A percentile compares a stretch with the other conserved stretches of the same genome.
Evolutionary conservation across 30 jellyfish, hydroid and myxozoan genomes (phyloP).

Genomic region (Chrysaora quinquecirrha): DNA sequence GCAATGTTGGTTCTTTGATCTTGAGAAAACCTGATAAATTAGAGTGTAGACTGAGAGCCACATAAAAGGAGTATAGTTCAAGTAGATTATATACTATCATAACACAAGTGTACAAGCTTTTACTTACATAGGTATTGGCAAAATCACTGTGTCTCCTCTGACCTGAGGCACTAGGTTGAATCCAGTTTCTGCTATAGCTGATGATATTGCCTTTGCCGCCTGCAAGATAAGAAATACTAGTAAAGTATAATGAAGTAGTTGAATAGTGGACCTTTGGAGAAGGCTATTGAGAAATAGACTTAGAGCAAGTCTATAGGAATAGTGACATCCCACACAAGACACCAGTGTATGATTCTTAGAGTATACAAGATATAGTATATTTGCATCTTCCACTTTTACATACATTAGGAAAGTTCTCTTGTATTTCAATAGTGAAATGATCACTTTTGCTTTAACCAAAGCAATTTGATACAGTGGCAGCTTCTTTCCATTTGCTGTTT

Average conservation of each 20-base stretch:
- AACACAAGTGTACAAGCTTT: no score
- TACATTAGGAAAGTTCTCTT: constrained; percentile 53
- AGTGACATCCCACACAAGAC: no score
- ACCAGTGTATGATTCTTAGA: no score
- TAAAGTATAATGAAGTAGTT: background rate
- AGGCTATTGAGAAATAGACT: no score
- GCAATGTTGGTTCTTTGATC: constrained; percentile 39
- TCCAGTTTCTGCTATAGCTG: constrained; percentile 62
- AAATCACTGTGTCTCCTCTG: constrained; percentile 24
- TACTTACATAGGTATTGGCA: constrained; percentile 61
- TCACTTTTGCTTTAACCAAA: constrained; percentile 34
- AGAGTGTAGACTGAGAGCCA: no score
- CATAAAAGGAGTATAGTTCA: no score
- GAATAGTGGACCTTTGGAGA: no score
- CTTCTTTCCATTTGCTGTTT: constrained; percentile 46
- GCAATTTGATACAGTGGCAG: constrained; percentile 55
- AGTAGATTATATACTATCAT: no score
- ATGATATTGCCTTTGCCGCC: constrained; percentile 39
- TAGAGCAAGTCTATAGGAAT: no score
- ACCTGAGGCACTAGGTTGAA: constrained; percentile 54
- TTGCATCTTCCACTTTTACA: no score
- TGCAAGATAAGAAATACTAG: background rate
- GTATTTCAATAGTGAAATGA: constrained; percentile 32
- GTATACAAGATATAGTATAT: no score
- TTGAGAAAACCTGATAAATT: constrained; percentile 32